Conservation (phyloP, 1,140 invertebrate species). For the Globodera rostochiensis region DNA sequence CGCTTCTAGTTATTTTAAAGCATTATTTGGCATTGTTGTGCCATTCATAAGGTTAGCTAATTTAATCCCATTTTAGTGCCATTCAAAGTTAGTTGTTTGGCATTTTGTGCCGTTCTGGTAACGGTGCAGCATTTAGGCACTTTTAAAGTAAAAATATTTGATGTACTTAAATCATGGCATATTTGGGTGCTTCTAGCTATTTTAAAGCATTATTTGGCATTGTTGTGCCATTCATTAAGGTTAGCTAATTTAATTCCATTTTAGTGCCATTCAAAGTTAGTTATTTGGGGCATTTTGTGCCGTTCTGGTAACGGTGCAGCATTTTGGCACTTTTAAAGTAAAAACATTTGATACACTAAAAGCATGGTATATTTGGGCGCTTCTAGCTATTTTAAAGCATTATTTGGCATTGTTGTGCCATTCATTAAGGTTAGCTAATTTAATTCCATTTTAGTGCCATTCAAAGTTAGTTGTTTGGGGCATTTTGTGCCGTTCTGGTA, state of each 20-base stretch:
- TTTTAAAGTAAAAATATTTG: too few species aligned
- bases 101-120: too few species aligned
- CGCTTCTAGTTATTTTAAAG: too few species aligned
- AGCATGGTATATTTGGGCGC: neutral
- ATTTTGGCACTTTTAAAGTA: too few species aligned
- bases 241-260: slow-evolving; percentile 12
- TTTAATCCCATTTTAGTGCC: neutral
- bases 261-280: neutral
- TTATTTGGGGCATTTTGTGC: too few species aligned
- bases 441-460: neutral
- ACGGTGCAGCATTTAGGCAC: too few species aligned
- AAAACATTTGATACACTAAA: too few species aligned
- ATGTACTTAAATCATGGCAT: neutral
- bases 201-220: neutral
- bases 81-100: neutral
- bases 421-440: neutral
- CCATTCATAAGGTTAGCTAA: neutral
- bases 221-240: too few species aligned
- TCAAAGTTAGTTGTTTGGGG: neutral
- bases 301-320: too few species aligned
- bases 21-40: too few species aligned
- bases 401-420: neutral
- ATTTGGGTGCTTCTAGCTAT: neutral
- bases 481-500: too few species aligned
- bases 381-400: neutral